Evolutionary conservation across 2,797 vertebrate genomes (phyloP), one percentile per base, ranked within the genome.

Genomic region (Macroramphosus scolopax): DNA sequence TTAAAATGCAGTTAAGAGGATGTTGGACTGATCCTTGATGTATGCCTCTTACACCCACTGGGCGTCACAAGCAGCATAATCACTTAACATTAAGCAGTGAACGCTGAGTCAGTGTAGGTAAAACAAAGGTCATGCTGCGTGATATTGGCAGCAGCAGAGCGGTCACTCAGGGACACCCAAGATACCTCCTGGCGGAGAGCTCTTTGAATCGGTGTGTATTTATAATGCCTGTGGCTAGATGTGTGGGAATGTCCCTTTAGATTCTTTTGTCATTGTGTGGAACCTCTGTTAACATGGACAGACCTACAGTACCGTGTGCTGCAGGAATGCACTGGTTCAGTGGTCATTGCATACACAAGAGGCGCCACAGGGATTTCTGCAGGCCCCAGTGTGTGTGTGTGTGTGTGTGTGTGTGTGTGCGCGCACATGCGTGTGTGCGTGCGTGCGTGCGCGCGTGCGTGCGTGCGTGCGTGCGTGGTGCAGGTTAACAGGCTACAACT

Each of bases 291-390:
- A 67, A 63, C 56, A 3, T 22, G 42, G 49, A 13, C 48, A 24
- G 50, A 41, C 38, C 35, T 49, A 31, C 35, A 61, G 58, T 50
- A 34, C 35, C 49, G 30, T 16, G 54, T 63, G 50, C 48, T 54
- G 52, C 61, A 75, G 80, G 79, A 79, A 83, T 77, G 56, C 65
- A 28, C 49, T 52, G 72, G 61, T 59, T 78, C 55, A 77, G 42
- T 38, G 15, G 24, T 67, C 65, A 41, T 8, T 56, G 58, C 32
- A 0, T 54, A 69, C 60, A 65, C 37, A 56, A 47, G 53, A 67
- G 78, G 69, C 60, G 39, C 79, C 72, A 58, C 33, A 0, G 64
- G 77, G 83, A 80, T 78, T 78, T 81, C 39, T 51, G 48, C 54
- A 52, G 25, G 38, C 49, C 38, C 31, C 35, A 15, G 8, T 22